phyloP scores from a whole-genome alignment of 2,113 vertebrate genomes.

The Brachionichthys hirsutus region DNA sequence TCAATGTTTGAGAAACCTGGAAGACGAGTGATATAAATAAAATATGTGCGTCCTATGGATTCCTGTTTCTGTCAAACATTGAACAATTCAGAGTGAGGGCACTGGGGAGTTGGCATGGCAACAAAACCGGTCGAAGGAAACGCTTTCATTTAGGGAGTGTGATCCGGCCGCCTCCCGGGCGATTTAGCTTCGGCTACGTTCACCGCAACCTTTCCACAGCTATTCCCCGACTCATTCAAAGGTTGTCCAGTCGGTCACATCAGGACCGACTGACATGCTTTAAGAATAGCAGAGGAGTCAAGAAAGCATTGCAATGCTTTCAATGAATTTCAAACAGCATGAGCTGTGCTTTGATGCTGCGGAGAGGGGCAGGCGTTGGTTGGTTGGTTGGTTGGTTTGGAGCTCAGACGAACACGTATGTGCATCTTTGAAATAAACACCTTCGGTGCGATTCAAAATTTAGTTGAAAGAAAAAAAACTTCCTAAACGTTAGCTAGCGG shows the following conservation, averaged over 20 bases:
- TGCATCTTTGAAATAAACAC: constrained; percentile 37
- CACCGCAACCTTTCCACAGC: constrained; percentile 34
- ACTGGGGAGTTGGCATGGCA: neutral
- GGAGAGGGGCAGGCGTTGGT: constrained; percentile 12
- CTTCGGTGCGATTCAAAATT: constrained; percentile 25
- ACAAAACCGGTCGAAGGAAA: constrained; percentile 34
- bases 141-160: constrained; percentile 45
- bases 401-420: constrained; percentile 30
- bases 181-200: constrained; percentile 36
- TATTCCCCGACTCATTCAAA: constrained; percentile 28
- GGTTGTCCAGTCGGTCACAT: neutral
- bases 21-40: neutral
- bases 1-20: neutral
- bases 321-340: constrained; percentile 72
- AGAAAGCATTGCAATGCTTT: constrained; percentile 56
- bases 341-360: constrained; percentile 69
- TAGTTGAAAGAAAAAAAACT: neutral
- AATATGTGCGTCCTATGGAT: neutral
- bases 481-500: neutral
- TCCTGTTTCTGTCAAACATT: neutral
- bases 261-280: neutral
- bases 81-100: constrained; percentile 4
- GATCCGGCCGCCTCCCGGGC: constrained; percentile 36
- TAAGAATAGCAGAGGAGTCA: constrained; percentile 31
- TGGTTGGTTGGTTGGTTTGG: neutral